A percentile compares a stretch with the other conserved stretches of the same genome.
Conservation (phyloP, 1,140 invertebrate species). For the Drosophila pseudoananassae region DNA sequence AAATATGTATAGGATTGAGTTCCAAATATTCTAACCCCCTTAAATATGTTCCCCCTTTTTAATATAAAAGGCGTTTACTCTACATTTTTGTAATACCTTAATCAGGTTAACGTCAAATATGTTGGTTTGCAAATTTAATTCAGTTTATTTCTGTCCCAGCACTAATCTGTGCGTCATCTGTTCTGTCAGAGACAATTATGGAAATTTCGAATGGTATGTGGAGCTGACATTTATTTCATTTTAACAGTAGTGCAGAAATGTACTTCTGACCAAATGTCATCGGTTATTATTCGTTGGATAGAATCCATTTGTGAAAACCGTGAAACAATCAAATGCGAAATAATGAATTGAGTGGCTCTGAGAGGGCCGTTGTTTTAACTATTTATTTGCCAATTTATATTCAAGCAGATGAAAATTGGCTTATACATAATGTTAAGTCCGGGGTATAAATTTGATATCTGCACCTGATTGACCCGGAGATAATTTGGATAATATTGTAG, state of each 20-base stretch:
- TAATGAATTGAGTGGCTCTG: conserved; percentile 50
- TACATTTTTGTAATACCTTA: not conserved
- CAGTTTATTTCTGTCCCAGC: not conserved
- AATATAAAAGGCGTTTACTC: not conserved
- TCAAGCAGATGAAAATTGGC: conserved; percentile 35
- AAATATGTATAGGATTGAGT: too few species aligned
- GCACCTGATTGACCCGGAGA: conserved; percentile 31
- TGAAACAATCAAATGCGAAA: conserved; percentile 28
- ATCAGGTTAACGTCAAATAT: conserved; percentile 29
- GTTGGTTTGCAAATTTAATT: conserved; percentile 26
- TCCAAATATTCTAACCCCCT: too few species aligned
- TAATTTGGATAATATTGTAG: conserved; percentile 2
- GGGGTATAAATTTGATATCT: conserved; percentile 32
- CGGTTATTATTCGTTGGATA: conserved; percentile 33
- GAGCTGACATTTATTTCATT: conserved; percentile 25
- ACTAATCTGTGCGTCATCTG: conserved; percentile 30
- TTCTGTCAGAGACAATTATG: conserved; percentile 31
- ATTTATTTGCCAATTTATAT: conserved; percentile 21
- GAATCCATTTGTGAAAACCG: conserved; percentile 21
- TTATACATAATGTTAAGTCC: conserved; percentile 11
- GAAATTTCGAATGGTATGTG: conserved; percentile 10
- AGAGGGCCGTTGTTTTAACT: conserved; percentile 1
- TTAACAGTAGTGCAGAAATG: conserved; percentile 21
- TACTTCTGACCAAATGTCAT: conserved; percentile 29
- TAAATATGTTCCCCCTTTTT: too few species aligned